These are phyloP conservation scores for Protonemura montana DNA, from an alignment of 2,888 invertebrate species.

Conservation along the genomic window DNA sequence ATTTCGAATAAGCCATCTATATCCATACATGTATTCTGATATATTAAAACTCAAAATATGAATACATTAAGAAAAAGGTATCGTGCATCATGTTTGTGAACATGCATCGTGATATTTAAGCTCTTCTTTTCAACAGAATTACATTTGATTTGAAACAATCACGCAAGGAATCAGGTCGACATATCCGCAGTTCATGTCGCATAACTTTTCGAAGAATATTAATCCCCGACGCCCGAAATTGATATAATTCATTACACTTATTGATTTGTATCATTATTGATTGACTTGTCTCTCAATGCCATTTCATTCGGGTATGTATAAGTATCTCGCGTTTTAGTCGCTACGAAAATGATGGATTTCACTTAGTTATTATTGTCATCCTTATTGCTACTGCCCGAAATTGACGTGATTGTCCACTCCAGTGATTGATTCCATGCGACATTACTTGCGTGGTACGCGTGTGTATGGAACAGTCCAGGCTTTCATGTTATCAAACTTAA, in stretches of 20 bases:
- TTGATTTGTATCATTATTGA: neutral
- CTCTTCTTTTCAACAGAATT: neutral
- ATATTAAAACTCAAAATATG: neutral
- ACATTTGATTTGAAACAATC: neutral
- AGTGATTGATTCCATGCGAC: neutral
- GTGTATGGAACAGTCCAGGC: neutral
- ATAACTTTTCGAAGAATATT: neutral
- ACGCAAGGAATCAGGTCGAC: neutral
- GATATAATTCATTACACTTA: neutral
- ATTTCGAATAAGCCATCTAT: neutral
- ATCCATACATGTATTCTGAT: neutral
- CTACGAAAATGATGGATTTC: neutral
- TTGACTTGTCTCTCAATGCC: neutral
- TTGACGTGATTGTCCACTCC: neutral
- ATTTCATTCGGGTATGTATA: neutral
- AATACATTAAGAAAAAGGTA: neutral
- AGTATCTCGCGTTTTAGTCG: neutral
- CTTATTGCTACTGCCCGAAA: neutral
- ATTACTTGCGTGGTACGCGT: neutral
- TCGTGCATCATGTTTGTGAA: neutral
- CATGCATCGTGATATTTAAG: neutral
- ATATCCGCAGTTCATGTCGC: neutral
- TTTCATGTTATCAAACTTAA: constrained; percentile 1
- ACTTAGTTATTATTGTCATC: neutral
- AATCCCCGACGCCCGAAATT: neutral